Conservation (phyloP, 2,888 invertebrate species). For the Amphipoea lucens region DNA sequence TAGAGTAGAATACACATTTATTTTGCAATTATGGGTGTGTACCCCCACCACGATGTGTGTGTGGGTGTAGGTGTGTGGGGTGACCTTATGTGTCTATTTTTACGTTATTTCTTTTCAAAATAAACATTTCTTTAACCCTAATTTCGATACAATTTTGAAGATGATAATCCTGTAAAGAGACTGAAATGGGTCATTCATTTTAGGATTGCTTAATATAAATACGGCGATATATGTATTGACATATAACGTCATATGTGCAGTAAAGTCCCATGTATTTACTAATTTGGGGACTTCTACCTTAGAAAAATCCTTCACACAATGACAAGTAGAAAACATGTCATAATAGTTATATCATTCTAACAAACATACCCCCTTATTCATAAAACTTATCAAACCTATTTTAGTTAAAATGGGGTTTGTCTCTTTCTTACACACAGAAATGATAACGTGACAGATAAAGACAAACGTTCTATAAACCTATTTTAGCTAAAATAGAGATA, state of each 20-base stretch:
- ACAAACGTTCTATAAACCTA: no score
- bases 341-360: constrained; percentile 4
- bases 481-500: no score
- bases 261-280: neutral
- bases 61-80: no score
- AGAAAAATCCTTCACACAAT: neutral
- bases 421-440: no score
- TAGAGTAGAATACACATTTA: no score
- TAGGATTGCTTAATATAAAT: no score
- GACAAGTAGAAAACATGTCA: neutral
- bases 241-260: neutral
- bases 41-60: no score
- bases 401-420: no score
- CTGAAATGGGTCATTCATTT: neutral
- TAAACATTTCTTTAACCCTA: neutral
- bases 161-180: neutral
- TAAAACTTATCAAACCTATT: no score
- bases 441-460: no score
- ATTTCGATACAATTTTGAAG: neutral
- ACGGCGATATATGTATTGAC: neutral
- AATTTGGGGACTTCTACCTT: constrained; percentile 1
- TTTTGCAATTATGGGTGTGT: no score
- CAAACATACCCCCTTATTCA: no score
- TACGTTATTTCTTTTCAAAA: neutral
- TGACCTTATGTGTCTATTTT: neutral